phyloP scores from a whole-genome alignment of 2,888 invertebrate genomes.

The Spisula solida region DNA sequence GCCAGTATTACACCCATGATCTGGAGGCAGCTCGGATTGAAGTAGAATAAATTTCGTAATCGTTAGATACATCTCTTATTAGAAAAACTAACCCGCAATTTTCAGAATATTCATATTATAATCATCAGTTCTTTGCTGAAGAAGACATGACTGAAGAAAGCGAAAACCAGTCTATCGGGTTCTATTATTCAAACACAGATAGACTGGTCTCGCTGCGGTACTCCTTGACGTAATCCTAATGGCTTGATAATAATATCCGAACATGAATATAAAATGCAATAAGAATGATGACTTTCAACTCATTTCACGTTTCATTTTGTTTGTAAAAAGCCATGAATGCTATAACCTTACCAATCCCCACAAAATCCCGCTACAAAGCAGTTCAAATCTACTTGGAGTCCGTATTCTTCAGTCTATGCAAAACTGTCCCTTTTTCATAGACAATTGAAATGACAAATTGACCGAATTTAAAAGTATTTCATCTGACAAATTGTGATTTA shows the following conservation, averaged over 20 bases:
- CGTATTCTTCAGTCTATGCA: not conserved
- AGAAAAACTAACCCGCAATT: slow-evolving; percentile 37
- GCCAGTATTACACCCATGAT: slow-evolving; percentile 21
- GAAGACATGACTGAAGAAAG: not conserved
- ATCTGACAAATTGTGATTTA: too few relatives aligned
- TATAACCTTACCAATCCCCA: not conserved
- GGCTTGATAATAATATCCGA: not conserved
- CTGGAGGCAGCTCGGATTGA: slow-evolving; percentile 30
- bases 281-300: not conserved
- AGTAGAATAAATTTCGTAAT: slow-evolving; percentile 42
- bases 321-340: not conserved
- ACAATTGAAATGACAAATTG: not conserved
- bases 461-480: not conserved
- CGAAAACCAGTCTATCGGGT: not conserved
- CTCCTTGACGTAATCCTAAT: not conserved
- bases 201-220: too few relatives aligned
- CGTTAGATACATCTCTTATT: slow-evolving; percentile 30
- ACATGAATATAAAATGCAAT: slow-evolving; percentile 16
- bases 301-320: not conserved
- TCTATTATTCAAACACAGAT: too few relatives aligned
- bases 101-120: slow-evolving; percentile 20
- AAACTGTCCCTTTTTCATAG: not conserved
- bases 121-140: not conserved
- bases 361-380: not conserved
- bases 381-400: not conserved